These are phyloP conservation scores for Diabrotica balteata DNA, from an alignment of 2,888 invertebrate genomes.

Conservation along the genomic window DNA sequence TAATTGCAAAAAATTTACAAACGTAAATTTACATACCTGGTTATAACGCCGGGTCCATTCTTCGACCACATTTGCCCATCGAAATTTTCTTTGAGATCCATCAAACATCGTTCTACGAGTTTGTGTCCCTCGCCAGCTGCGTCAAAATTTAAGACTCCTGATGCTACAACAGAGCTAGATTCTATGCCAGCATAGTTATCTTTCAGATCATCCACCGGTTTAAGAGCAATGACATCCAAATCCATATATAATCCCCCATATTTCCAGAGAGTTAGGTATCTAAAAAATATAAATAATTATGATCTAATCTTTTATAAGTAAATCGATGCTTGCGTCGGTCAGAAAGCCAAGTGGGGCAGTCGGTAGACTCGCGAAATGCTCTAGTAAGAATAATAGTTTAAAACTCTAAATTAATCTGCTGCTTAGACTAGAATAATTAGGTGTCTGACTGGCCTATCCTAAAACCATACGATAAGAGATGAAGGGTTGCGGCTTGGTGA, in stretches of 20 bases:
- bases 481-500: no score
- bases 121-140: constrained; percentile 63
- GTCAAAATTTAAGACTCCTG: constrained; percentile 73
- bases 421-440: no score
- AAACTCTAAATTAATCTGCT: no score
- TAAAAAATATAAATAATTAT: constrained; percentile 23
- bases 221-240: constrained; percentile 74
- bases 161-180: constrained; percentile 66
- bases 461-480: no score
- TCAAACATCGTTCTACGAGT: constrained; percentile 66
- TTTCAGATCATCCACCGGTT: constrained; percentile 63
- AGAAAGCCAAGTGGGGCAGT: no score
- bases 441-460: no score
- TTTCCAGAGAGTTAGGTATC: constrained; percentile 74
- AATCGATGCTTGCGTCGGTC: no score
- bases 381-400: no score
- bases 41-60: constrained; percentile 74
- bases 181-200: constrained; percentile 71
- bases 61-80: constrained; percentile 67
- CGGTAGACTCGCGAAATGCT: no score
- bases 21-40: constrained; percentile 56
- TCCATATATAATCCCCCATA: constrained; percentile 82
- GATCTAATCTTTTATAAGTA: no score
- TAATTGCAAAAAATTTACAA: no score
- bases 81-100: constrained; percentile 64